Base-by-base conservation (phyloP, 2,888 invertebrate species). In the Blera fallax region DNA sequence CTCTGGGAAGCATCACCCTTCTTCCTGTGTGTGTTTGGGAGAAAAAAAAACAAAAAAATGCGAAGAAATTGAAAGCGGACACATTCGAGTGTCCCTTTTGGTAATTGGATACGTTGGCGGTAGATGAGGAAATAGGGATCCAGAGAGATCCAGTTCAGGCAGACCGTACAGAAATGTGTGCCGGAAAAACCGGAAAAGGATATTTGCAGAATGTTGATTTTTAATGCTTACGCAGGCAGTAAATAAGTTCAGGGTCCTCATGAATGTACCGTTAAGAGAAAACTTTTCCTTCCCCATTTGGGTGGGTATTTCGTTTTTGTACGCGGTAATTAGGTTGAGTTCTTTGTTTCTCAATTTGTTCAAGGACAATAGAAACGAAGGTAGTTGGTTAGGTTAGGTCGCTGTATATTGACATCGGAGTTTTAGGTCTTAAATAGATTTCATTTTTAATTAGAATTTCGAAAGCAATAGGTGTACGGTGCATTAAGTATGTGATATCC, bases 131-230 rank as follows among this genome's bases (percentile, higher is more conserved):
- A 65, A 52, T 37, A 56, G 65, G 65, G 27, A 72, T 48, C 16
- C 37, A 34, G 45, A 40, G 37, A n/a, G n/a, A 40, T 40, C 27
- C 60, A 18, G 32, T 21, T 40, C 34, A 27, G 72, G 60, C 37
- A 40, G 37, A 45, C 56, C 60, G 45, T 10, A 62, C 34, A 7
- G 37, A 70, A 72, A 58, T 32, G 29, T 60, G 69, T 48, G n/a
- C n/a, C n/a, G n/a, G 48, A 48, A 58, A 65, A 72, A 77, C 76
- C 70, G 76, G 67, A 80, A 85, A 80, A 77, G 72, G 80, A 77
- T 80, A 85, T 80, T 85, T 85, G 85, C 76, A 85, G 76, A 85
- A 85, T 74, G 83, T 79, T 84, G 83, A 84, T 74, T 84, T 79
- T 79, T 73, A 79, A 84, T 84, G 83, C 83, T 69, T 79, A 84